A percentile compares a stretch with the other conserved stretches of the same genome.
Evolutionary conservation across 2,113 vertebrate genomes (phyloP).

Genomic region (Clinocottus analis): DNA sequence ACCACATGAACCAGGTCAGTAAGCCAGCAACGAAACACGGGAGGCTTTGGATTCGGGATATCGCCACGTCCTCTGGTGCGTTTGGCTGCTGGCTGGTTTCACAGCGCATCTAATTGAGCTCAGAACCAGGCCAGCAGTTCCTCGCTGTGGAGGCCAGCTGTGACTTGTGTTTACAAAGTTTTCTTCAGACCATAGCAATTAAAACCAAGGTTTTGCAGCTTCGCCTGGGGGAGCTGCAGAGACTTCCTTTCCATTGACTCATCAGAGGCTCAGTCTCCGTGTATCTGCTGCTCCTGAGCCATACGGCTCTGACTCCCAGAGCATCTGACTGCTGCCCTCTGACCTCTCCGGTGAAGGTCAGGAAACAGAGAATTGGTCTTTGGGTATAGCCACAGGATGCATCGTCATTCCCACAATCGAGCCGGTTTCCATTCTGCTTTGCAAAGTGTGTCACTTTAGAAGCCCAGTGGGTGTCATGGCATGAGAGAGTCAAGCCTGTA

Average conservation of each 20-base stretch:
- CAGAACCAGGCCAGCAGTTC: constrained; percentile 12
- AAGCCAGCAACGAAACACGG: neutral
- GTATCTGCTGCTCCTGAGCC: constrained; percentile 5
- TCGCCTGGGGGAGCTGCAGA: neutral
- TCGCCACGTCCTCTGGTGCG: neutral
- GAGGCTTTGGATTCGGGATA: neutral
- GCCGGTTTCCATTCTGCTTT: constrained; percentile 9
- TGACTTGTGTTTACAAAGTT: constrained; percentile 47
- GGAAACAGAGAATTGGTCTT: constrained; percentile 30
- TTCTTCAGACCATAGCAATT: constrained; percentile 26
- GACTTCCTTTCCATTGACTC: constrained; percentile 27
- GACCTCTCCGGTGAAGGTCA: constrained; percentile 29
- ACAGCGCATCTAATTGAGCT: constrained; percentile 21
- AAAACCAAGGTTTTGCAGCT: constrained; percentile 10
- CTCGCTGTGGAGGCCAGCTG: constrained; percentile 42
- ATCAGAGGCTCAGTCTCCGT: constrained; percentile 5
- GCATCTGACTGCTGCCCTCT: constrained; percentile 36
- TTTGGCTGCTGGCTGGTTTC: neutral
- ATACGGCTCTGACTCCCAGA: neutral
- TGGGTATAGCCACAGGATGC: constrained; percentile 28
- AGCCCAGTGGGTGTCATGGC: neutral
- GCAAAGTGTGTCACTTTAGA: neutral
- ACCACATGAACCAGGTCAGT: constrained; percentile 76
- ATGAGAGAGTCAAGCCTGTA: constrained; percentile 10
- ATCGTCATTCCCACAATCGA: constrained; percentile 2